Evolutionary conservation across 2,113 vertebrate genomes (phyloP), one percentile per base, ranked within the genome.

Genomic region (Anolis carolinensis): DNA sequence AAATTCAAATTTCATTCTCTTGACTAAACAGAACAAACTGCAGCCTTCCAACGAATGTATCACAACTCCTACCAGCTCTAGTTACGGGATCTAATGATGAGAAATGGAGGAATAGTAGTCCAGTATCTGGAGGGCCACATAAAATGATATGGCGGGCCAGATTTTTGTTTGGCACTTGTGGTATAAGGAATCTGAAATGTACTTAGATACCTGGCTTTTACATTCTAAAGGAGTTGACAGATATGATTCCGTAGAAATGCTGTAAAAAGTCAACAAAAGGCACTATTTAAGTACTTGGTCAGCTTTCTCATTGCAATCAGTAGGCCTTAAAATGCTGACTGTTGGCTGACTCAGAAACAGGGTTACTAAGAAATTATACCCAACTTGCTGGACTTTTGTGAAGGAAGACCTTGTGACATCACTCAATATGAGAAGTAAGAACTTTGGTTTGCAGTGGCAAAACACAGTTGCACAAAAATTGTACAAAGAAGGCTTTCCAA

Each of bases 371-470:
- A 77, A 77, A 25, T 50, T 14, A 68, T 85, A 20, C 7, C 59
- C n/a, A 68, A 10, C 75, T 76, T 16, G 3, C 36, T 81, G 32
- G 59, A 83, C n/a, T 48, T 65, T 27, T 48, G 25, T 65, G 34
- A 50, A 39, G 10, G 36, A 85, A 70, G 79, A 21, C 10, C 83
- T 18, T 78, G 48, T 62, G 50, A 14, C 16, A 27, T 87, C 89
- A 11, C 59, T 85, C 83, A 83, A 23, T 8, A 67, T 50, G 63
- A 32, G 70, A 86, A 89, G 71, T 50, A 80, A 68, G 62, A 90
- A 84, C 73, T 83, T 7, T 32, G 7, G 5, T 79, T 87, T 87
- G 39, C 74, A 20, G 0, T 90, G 81, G 1, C 48, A 86, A 84
- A 52, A 80, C 50, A 83, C 52, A 84, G 87, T 9, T 23, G 76